phyloP scores from a whole-genome alignment of 2,888 invertebrate genomes.

The Hemistola chrysoprasaria region DNA sequence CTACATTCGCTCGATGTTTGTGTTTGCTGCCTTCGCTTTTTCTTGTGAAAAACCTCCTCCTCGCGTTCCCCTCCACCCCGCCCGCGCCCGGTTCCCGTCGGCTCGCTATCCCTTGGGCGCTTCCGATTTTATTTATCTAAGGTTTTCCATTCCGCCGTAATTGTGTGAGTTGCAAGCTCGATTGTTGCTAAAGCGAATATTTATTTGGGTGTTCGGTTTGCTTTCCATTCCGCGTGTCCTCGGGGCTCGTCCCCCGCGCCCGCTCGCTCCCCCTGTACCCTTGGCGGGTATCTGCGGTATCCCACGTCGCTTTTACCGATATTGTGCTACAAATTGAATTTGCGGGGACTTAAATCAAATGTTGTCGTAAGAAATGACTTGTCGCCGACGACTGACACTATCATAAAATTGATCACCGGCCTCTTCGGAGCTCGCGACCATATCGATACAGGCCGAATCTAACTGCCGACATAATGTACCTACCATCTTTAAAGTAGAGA shows the following conservation, averaged over 20 bases:
- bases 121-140: conserved; percentile 79
- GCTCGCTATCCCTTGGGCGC: conserved; percentile 40
- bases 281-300: conserved; percentile 16
- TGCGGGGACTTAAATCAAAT: conserved; percentile 71
- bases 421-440: conserved; percentile 28
- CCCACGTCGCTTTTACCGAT: conserved; percentile 36
- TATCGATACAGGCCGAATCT: conserved; percentile 11
- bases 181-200: conserved; percentile 79
- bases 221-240: conserved; percentile 53
- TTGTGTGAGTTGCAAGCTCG: conserved; percentile 76
- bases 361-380: conserved; percentile 73
- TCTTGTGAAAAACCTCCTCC: conserved; percentile 54
- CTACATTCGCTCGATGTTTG: conserved; percentile 75
- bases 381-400: conserved; percentile 70
- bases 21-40: conserved; percentile 73
- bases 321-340: conserved; percentile 76
- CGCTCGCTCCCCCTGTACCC: conserved; percentile 12
- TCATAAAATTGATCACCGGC: conserved; percentile 75
- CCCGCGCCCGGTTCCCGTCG: conserved; percentile 17
- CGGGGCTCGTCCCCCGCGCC: conserved; percentile 18
- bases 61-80: conserved; percentile 19
- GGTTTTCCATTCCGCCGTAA: conserved; percentile 78
- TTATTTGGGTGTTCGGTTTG: conserved; percentile 74
- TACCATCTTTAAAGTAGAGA: too few relatives aligned
- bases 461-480: conserved; percentile 4